Evolutionary conservation across 2,113 vertebrate genomes (phyloP).

Genomic region (Turdus rufiventris): DNA sequence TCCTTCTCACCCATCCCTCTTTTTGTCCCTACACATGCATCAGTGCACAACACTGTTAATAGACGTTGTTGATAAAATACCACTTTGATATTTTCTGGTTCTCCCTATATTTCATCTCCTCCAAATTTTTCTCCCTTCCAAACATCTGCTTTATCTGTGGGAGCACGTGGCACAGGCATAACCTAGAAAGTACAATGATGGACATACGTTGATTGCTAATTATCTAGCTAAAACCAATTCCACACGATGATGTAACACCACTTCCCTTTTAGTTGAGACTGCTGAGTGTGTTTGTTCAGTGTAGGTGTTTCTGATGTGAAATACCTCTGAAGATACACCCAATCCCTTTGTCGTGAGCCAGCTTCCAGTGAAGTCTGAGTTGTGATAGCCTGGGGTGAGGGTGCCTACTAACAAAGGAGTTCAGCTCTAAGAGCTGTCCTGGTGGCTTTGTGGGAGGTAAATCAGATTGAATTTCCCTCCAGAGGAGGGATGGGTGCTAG

Average conservation of each 20-base stretch:
- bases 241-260: background rate
- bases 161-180: background rate
- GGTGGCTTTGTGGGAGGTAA: background rate
- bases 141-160: background rate
- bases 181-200: background rate
- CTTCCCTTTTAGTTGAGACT: background rate
- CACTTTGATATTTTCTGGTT: background rate
- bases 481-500: background rate
- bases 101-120: background rate
- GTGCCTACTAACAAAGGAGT: background rate
- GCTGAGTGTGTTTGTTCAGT: background rate
- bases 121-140: background rate
- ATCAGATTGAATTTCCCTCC: background rate
- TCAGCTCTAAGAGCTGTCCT: background rate
- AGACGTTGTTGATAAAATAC: background rate
- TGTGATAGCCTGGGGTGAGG: background rate
- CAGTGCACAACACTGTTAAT: background rate
- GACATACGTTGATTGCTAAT: background rate
- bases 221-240: background rate
- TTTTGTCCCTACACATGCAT: background rate
- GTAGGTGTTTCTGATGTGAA: background rate
- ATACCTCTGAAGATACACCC: background rate
- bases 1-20: background rate
- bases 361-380: background rate
- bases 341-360: background rate